Conservation (phyloP, 2,797 vertebrate species). For the Phataginus tetradactyla region DNA sequence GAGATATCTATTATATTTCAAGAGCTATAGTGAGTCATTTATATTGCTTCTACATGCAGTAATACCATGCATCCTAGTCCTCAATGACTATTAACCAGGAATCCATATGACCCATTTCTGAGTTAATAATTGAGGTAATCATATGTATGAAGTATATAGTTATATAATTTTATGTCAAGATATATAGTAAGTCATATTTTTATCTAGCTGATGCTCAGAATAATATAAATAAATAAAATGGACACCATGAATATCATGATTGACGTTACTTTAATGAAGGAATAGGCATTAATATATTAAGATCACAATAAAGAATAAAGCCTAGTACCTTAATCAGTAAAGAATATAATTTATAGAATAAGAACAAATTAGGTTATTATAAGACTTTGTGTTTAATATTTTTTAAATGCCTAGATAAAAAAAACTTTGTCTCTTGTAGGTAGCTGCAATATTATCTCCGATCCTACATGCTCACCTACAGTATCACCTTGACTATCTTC, state of each 20-base stretch:
- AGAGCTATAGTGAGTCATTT: not conserved
- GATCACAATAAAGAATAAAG: not conserved
- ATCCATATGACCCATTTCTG: not conserved
- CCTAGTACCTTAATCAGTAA: slow-evolving; percentile 24
- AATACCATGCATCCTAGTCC: not conserved
- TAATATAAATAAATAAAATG: slow-evolving; percentile 15
- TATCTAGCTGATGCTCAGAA: slow-evolving; percentile 38
- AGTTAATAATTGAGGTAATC: not conserved
- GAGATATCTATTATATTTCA: slow-evolving; percentile 22
- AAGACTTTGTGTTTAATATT: slow-evolving; percentile 40
- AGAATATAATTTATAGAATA: not conserved
- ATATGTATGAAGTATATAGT: no score
- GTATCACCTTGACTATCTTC: not conserved
- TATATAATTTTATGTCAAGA: slow-evolving; percentile 20
- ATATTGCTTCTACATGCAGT: slow-evolving; percentile 18
- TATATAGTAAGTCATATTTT: not conserved
- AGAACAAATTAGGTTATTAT: slow-evolving; percentile 38
- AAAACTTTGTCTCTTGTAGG: not conserved
- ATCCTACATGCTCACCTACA: slow-evolving; percentile 30
- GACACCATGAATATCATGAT: not conserved
- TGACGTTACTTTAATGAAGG: slow-evolving; percentile 34
- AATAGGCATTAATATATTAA: not conserved
- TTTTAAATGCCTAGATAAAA: slow-evolving; percentile 55
- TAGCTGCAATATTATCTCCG: not conserved
- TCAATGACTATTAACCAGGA: slow-evolving; percentile 20